Conservation (phyloP, 2,888 invertebrate species). For the Acronicta leporina region DNA sequence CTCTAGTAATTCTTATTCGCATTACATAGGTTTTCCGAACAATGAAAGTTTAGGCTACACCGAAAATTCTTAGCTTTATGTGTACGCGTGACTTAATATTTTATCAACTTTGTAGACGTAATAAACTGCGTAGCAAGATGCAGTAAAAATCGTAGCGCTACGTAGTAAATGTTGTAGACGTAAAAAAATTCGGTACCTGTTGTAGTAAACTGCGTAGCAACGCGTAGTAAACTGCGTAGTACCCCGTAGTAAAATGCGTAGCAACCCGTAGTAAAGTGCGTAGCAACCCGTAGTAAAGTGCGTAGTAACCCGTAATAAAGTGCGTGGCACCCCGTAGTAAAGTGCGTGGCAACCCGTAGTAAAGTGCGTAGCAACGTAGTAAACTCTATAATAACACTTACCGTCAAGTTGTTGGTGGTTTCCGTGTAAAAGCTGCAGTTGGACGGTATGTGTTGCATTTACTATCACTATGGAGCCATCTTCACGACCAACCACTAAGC, state of each 20-base stretch:
- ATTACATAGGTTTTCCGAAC: too few species aligned
- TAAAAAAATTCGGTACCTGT: too few species aligned
- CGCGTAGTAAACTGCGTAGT: background rate
- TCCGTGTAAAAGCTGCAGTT: constrained; percentile 96
- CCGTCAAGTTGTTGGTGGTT: constrained; percentile 94
- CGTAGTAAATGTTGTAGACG: background rate
- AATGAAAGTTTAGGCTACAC: too few species aligned
- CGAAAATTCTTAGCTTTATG: too few species aligned
- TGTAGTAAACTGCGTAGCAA: background rate
- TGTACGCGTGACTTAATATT: too few species aligned
- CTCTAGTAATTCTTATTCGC: too few species aligned
- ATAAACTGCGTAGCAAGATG: background rate
- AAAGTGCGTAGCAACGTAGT: background rate
- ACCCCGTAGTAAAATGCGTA: background rate
- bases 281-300: background rate
- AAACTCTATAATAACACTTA: constrained; percentile 64
- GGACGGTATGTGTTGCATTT: constrained; percentile 98
- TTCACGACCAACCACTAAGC: constrained; percentile 97
- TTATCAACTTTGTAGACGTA: too few species aligned
- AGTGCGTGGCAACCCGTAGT: background rate
- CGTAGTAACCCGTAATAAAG: background rate
- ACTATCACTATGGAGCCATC: constrained; percentile 99
- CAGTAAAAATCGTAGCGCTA: background rate
- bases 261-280: background rate
- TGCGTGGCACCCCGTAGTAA: background rate